These are phyloP conservation scores for Nothobranchius kuhntae DNA, from an alignment of 2,113 vertebrate genomes.

Conservation along the genomic window DNA sequence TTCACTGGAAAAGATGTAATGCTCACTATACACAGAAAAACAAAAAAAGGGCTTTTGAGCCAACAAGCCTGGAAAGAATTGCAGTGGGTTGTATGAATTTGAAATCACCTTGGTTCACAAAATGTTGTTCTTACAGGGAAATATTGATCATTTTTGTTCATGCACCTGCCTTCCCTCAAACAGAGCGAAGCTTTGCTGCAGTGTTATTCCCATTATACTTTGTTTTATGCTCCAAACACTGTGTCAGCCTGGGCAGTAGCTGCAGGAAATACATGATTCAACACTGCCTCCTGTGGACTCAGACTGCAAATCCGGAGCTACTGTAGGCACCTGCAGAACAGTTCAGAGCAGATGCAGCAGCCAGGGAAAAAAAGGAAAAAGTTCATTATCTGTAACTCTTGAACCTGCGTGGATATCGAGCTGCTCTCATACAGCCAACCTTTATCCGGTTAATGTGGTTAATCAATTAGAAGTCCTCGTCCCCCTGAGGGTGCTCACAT, in stretches of 20 bases:
- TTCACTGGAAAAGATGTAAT: slow-evolving; percentile 51
- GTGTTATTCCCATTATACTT: slow-evolving; percentile 34
- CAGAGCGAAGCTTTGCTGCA: slow-evolving; percentile 36
- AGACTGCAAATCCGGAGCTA: slow-evolving; percentile 18
- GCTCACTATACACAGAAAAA: not conserved
- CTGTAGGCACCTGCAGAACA: slow-evolving; percentile 58
- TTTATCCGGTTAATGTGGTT: slow-evolving; percentile 74
- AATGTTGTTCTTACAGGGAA: slow-evolving; percentile 32
- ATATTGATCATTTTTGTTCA: slow-evolving; percentile 33
- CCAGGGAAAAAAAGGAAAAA: slow-evolving; percentile 41
- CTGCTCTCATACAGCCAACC: slow-evolving; percentile 62
- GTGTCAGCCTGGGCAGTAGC: slow-evolving; percentile 33
- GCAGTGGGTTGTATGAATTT: slow-evolving; percentile 19
- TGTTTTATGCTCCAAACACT: slow-evolving; percentile 47
- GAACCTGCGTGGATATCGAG: slow-evolving; percentile 57
- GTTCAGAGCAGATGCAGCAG: slow-evolving; percentile 51
- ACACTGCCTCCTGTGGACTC: slow-evolving; percentile 75
- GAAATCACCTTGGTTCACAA: slow-evolving; percentile 19
- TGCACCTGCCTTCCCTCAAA: slow-evolving; percentile 35
- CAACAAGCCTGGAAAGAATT: slow-evolving; percentile 19
- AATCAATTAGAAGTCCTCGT: slow-evolving; percentile 77
- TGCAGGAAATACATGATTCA: slow-evolving; percentile 63
- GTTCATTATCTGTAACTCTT: slow-evolving; percentile 57
- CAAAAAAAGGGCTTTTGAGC: slow-evolving; percentile 1
- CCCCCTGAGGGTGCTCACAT: slow-evolving; percentile 75